Conservation (phyloP, 2,888 invertebrate species). For the Lomographa bimaculata region DNA sequence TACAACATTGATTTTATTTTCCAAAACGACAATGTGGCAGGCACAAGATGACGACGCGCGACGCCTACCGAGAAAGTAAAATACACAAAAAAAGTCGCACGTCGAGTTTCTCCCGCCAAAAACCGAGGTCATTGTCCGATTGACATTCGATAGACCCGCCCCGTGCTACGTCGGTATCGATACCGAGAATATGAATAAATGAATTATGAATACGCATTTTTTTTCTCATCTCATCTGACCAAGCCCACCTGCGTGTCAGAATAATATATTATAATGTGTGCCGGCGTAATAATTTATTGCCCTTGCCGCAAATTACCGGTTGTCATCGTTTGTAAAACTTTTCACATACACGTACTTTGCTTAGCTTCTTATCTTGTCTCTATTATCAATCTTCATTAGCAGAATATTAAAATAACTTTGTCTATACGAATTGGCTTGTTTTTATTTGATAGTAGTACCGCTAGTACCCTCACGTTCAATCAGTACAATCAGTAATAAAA, state of each 20-base stretch:
- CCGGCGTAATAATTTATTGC: constrained; percentile 25
- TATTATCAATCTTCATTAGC: too few species aligned
- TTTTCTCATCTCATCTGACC: constrained; percentile 26
- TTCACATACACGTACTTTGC: too few species aligned
- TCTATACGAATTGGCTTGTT: too few species aligned
- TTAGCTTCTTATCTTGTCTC: too few species aligned
- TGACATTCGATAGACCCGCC: constrained; percentile 70
- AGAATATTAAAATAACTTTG: too few species aligned
- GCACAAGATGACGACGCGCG: constrained; percentile 26
- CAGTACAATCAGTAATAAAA: too few species aligned
- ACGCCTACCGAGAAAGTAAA: constrained; percentile 77
- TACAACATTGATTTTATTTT: constrained; percentile 40
- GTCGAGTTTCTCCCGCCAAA: constrained; percentile 80
- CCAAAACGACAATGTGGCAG: constrained; percentile 27
- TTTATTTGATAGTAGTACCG: too few species aligned
- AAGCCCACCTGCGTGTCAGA: constrained; percentile 32
- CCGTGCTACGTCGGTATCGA: constrained; percentile 36
- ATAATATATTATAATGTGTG: constrained; percentile 27
- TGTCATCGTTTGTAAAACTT: too few species aligned
- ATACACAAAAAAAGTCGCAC: constrained; percentile 72
- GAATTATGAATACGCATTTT: constrained; percentile 30
- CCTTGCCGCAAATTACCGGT: constrained; percentile 18
- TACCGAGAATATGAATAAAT: constrained; percentile 33
- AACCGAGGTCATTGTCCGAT: constrained; percentile 75
- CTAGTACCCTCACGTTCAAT: too few species aligned